Evolutionary conservation across 2,888 invertebrate genomes (phyloP).

Genomic region (Apoda limacodes): DNA sequence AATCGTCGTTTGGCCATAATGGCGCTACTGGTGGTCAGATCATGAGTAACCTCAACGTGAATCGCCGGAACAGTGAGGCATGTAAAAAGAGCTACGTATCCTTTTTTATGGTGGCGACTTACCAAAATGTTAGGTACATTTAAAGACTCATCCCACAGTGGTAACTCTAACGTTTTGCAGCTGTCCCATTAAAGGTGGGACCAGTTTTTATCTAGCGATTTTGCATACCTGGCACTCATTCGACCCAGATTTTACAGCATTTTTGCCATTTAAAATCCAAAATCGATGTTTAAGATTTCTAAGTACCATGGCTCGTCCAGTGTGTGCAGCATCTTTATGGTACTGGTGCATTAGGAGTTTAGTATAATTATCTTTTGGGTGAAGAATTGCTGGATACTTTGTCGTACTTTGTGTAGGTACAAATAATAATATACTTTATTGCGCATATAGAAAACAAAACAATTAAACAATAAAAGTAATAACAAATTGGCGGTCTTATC

Average conservation of each 20-base stretch:
- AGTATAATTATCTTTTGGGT: constrained; percentile 1
- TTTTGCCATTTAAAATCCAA: constrained; percentile 4
- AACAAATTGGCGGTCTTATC: too few species aligned
- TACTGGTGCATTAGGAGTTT: constrained; percentile 6
- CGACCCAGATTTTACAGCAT: constrained; percentile 5
- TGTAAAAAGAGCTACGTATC: too few species aligned
- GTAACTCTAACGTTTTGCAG: constrained; percentile 2
- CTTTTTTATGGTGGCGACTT: neutral
- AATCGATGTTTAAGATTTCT: constrained; percentile 2
- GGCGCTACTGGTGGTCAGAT: too few species aligned
- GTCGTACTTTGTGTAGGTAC: too few species aligned
- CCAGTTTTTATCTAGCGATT: neutral
- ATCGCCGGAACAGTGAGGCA: too few species aligned
- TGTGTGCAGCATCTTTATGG: constrained; percentile 4
- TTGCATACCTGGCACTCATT: constrained; percentile 2
- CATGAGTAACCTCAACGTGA: too few species aligned
- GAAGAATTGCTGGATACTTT: constrained; percentile 3
- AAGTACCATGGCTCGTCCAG: constrained; percentile 5
- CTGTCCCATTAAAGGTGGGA: constrained; percentile 6
- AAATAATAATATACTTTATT: too few species aligned
- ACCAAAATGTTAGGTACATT: neutral
- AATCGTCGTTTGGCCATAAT: too few species aligned
- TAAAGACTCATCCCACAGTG: too few species aligned
- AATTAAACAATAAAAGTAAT: too few species aligned
- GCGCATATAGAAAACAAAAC: too few species aligned